A percentile compares a stretch with the other conserved stretches of the same genome.
Evolutionary conservation across 2,797 vertebrate genomes (phyloP).

Genomic region (Heterohyrax brucei): DNA sequence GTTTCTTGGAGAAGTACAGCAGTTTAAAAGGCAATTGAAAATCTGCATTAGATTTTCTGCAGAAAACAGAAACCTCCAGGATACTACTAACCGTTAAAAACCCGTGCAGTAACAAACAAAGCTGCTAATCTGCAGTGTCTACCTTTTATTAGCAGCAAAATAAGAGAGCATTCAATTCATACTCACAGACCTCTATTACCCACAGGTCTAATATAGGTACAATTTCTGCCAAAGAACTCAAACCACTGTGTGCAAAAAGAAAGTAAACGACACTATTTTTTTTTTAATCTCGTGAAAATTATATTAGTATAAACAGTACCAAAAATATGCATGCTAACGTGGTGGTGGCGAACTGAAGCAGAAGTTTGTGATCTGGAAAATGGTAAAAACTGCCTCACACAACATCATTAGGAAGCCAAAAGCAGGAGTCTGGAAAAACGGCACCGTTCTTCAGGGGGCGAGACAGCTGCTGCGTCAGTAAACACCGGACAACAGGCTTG

Average conservation of each 20-base stretch:
- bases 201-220: rapidly evolving
- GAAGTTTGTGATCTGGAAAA: conserved; percentile 22
- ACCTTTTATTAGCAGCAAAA: neutral
- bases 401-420: neutral
- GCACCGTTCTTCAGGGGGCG: neutral
- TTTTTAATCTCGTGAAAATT: conserved; percentile 46
- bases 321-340: neutral
- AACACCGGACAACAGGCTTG: conserved; percentile 58
- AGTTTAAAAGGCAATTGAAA: conserved; percentile 71
- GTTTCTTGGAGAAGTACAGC: conserved; percentile 72
- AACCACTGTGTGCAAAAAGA: neutral
- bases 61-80: conserved; percentile 68
- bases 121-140: neutral
- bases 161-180: rapidly evolving
- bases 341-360: conserved; percentile 20
- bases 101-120: neutral
- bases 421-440: neutral
- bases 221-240: neutral
- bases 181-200: neutral
- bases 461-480: neutral
- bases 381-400: conserved; percentile 31
- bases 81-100: conserved; percentile 21
- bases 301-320: conserved; percentile 18
- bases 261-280: neutral
- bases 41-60: conserved; percentile 79